Evolutionary conservation across 2,888 invertebrate species (phyloP).

Genomic region (Luperina testacea): DNA sequence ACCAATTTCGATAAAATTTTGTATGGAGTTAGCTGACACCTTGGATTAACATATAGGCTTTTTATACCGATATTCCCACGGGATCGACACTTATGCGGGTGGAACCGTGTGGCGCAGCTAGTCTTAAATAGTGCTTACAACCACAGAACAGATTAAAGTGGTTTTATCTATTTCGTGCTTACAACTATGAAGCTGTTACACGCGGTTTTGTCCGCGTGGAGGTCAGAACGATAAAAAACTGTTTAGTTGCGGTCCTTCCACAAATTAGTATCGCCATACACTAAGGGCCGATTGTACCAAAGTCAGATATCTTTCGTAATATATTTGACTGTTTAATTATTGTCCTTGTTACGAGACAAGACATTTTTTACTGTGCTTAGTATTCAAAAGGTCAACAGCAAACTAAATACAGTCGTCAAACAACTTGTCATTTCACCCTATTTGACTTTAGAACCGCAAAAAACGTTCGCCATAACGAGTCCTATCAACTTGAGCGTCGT

Average conservation of each 20-base stretch:
- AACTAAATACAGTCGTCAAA: slow-evolving; percentile 17
- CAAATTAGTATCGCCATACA: background rate
- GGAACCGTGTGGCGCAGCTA: too few relatives aligned
- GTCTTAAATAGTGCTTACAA: background rate
- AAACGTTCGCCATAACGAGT: slow-evolving; percentile 25
- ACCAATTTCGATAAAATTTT: too few relatives aligned
- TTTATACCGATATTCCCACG: too few relatives aligned
- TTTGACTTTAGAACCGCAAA: slow-evolving; percentile 27
- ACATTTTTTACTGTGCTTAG: background rate
- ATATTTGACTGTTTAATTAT: too few relatives aligned
- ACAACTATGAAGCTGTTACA: background rate
- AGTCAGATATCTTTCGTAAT: too few relatives aligned
- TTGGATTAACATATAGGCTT: too few relatives aligned
- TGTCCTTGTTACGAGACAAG: too few relatives aligned
- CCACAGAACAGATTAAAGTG: background rate
- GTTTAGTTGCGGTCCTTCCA: background rate
- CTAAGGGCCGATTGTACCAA: too few relatives aligned
- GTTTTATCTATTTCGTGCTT: background rate
- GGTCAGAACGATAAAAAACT: background rate
- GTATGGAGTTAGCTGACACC: too few relatives aligned
- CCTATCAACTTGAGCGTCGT: slow-evolving; percentile 33
- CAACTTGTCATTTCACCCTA: slow-evolving; percentile 12
- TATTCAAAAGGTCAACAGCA: slow-evolving; percentile 23
- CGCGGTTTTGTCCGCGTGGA: too few relatives aligned
- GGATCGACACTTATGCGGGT: too few relatives aligned